Evolutionary conservation across 92 coral and sea anemone species (phyloP), one percentile per base, ranked within the genome.

Genomic region (Palythoa grandis): DNA sequence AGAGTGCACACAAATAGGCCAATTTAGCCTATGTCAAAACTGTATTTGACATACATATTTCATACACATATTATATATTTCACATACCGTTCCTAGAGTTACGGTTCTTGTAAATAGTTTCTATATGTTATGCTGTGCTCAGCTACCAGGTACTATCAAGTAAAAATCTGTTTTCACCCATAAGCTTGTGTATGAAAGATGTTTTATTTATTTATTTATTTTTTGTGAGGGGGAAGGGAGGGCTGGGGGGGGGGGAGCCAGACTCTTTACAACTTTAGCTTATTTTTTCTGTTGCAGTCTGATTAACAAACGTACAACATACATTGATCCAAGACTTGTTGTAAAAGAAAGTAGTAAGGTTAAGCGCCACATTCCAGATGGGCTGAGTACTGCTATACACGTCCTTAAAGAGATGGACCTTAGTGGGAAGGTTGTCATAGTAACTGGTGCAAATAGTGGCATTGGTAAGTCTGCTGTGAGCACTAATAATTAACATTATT

Each of bases 391-490:
- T 20, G 95, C 99, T 37, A 74, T 92, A 93, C 94, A 95, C 63
- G 94, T 95, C 74, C 86, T 96, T 23, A 91, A 91, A 53, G 98
- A 90, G 47, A 83, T 88, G 52, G 87, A 91, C 83, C 90, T 96
- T 8, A 50, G 82, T 70, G 99, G 97, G 48, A 90, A 87, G 82
- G 95, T 95, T 86, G 90, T 84, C 70, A 73, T 96, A 15, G 88
- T 96, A 52, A 96, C 99, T 19, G 99, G 99, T 50, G 93, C 95
- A 20, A 95, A 83, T 61, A 94, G 96, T 93, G 99, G 98, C 12
- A 94, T 96, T 74, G 99, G 96, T 93, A 50, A 68, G 89, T 67
- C 3, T 13, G 75, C 15, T 14, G 7, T 14, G 37, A 54, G 50
- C 9, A 3, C 4, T 43, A 43, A 43, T 35, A 80, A 22, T 7